These are phyloP conservation scores for Pterostichus niger DNA, from an alignment of 2,888 invertebrate species.

Conservation along the genomic window DNA sequence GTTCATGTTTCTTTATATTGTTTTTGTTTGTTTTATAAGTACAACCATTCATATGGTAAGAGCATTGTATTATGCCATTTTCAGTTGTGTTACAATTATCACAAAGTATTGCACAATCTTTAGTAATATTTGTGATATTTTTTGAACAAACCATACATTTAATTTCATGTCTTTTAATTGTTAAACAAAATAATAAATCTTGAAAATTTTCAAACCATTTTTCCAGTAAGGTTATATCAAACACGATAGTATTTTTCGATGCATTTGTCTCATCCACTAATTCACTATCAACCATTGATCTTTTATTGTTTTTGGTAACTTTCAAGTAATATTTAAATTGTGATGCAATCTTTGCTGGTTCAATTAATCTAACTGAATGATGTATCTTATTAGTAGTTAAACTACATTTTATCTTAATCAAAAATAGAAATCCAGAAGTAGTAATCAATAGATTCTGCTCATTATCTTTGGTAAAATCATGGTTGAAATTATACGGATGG, in stretches of 20 bases:
- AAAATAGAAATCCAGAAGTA: constrained; percentile 33
- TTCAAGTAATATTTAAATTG: constrained; percentile 40
- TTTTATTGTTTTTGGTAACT: not conserved
- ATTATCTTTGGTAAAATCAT: not conserved
- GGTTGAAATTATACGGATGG: constrained; percentile 12
- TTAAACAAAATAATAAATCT: not conserved
- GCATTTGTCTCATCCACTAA: not conserved
- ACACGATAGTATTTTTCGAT: not conserved
- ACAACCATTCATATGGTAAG: constrained; percentile 7
- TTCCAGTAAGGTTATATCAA: not conserved
- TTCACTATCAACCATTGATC: not conserved
- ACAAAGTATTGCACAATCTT: constrained; percentile 24
- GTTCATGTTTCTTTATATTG: constrained; percentile 4
- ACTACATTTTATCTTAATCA: constrained; percentile 1
- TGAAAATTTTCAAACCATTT: not conserved
- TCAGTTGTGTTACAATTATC: constrained; percentile 19
- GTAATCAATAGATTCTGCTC: not conserved
- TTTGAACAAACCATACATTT: not conserved
- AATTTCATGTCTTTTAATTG: constrained; percentile 8
- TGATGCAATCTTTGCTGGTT: constrained; percentile 10
- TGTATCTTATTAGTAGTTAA: not conserved
- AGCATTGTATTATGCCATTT: not conserved
- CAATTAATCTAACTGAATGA: constrained; percentile 4
- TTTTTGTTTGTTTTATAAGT: not conserved
- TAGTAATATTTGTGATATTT: not conserved